Base-by-base conservation (phyloP, 2,888 invertebrate genomes). In the Phalera bucephala region DNA sequence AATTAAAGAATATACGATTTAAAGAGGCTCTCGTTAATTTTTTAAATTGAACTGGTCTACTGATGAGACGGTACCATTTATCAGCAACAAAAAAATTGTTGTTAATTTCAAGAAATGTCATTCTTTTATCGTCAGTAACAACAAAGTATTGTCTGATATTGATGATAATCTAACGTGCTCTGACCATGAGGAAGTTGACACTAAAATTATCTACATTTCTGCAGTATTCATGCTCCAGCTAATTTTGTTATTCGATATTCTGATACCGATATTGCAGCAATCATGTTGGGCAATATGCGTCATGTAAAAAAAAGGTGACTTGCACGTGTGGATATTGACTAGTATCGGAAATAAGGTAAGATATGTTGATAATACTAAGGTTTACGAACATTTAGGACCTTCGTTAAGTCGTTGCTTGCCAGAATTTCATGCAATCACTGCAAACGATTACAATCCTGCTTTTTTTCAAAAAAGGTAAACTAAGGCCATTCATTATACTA, bases 21-120 rank as follows among this genome's bases (percentile, higher is more conserved):
- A 40, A 40, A 36, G 13, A 41, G 33, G 35, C 43, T 32, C 33
- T 37, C 1, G 36, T 39, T 1, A 13, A 38, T 17, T 43, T 43
- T 31, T 33, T 43, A 0, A 32, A 33, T 27, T 13, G 2, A 31
- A 34, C 19, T 42, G 35, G 38, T 22, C 33, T 1, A 27, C 3
- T 31, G 21, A 31, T 23, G 36, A 36, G 15, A 33, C 30, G 14
- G 8, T n/a, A 7, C 30, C 30, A 2, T 36, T 41, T 22, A 41
- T 36, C 28, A 32, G 22, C 1, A 32, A 33, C 2, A 40, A 32
- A 25, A 15, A 6, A 1, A 29, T 36, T 2, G 3, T 15, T 15
- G 13, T 36, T 7, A 30, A 36, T 31, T 31, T 7, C 7, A 30
- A 10, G 15, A 6, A 31, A 7, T 36, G 36, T 13, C 33, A 34